Evolutionary conservation across 2,888 invertebrate species (phyloP).

Genomic region (Euclidia mi): DNA sequence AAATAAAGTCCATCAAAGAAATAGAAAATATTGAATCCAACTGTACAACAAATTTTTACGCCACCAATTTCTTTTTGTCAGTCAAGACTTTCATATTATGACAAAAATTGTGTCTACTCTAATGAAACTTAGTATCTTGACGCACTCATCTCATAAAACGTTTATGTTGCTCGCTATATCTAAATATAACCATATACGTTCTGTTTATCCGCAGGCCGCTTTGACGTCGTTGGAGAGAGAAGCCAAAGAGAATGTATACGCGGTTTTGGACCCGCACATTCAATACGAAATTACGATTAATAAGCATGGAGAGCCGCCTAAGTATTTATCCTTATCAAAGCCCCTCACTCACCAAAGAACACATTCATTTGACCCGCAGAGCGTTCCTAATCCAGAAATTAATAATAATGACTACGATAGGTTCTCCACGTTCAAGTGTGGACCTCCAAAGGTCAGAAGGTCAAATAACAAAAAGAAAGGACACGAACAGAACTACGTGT

Average conservation of each 20-base stretch:
- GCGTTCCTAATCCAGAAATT: conserved; percentile 71
- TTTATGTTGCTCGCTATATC: no score
- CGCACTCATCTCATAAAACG: no score
- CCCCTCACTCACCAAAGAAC: conserved; percentile 88
- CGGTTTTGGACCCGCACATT: conserved; percentile 88
- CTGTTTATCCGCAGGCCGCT: conserved; percentile 77
- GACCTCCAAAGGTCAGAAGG: conserved; percentile 70
- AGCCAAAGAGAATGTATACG: conserved; percentile 90
- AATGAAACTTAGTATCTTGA: no score
- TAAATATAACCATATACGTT: no score
- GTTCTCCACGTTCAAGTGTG: conserved; percentile 77
- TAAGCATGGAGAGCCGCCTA: conserved; percentile 88
- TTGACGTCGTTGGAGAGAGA: conserved; percentile 86
- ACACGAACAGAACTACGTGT: conserved; percentile 67
- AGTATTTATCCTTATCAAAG: conserved; percentile 87
- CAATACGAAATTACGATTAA: conserved; percentile 89
- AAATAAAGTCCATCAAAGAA: no score
- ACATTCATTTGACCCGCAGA: conserved; percentile 80
- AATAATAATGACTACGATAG: conserved; percentile 75
- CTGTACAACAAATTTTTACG: no score
- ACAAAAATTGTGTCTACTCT: no score
- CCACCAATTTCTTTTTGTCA: no score
- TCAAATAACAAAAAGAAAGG: conserved; percentile 70
- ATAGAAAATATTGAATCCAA: no score
- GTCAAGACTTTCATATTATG: no score